Evolutionary conservation across 2,888 invertebrate genomes (phyloP), one percentile per base, ranked within the genome.

Genomic region (Drosophila flavopinicola): DNA sequence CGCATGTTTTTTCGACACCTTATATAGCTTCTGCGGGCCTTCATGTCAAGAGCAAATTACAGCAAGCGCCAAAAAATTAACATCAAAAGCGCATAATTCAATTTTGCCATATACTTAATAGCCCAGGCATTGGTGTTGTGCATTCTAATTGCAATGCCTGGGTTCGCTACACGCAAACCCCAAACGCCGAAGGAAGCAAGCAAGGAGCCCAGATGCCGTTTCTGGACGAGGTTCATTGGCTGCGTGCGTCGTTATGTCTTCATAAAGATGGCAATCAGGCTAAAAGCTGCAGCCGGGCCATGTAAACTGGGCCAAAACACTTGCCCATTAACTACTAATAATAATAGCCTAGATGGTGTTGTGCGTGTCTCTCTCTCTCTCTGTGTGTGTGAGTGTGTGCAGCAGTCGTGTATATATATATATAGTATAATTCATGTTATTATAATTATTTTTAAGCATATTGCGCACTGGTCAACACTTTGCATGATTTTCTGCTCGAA

Each of bases 401-500:
- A 5, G 41, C 45, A 64, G 41, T 42, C 15, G 3, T 35, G 10
- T 10, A 10, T 33, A 9, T 17, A 13, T 47, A 38, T 47, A 59
- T 59, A 54, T 56, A 53, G 54, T 53, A 56, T 74, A 87, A 85
- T 82, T 54, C 76, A 82, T 85, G 78, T 78, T 73, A 85, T 83
- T 85, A 82, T 73, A 82, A 82, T 85, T 83, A 83, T 82, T 82
- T 82, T 73, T 87, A 85, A 85, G 82, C 68, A 73, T 73, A 75
- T 72, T 69, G 72, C 70, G 64, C 77, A 56, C 23, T 66, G 76
- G 69, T 42, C 69, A 78, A 73, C 82, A 82, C 83, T 85, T 85
- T 82, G 85, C 67, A 83, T 85, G 85, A 71, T 87, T 87, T 85
- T 87, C 69, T 68, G 56, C 78, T 74, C 67, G 75, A 87, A 67